Conservation (phyloP, 2,113 vertebrate species). For the Piprites chloris region DNA sequence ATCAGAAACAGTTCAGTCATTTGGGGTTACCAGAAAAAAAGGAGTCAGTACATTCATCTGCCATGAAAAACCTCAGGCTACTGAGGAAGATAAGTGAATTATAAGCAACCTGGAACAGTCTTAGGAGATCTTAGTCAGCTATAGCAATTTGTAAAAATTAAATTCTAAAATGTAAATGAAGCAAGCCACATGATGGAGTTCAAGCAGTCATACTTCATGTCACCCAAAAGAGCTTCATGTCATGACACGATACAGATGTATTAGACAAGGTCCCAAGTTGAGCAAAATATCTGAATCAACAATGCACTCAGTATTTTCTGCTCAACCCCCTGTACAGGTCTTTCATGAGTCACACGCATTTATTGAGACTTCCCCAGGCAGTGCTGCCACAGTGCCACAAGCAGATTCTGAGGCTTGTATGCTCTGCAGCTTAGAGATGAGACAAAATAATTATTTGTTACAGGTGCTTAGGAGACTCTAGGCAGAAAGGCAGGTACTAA, state of each 20-base stretch:
- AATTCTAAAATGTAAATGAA: neutral
- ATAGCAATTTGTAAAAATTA: neutral
- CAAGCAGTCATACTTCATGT: neutral
- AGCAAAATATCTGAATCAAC: neutral
- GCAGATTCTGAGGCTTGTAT: fast-evolving
- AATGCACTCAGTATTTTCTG: fast-evolving
- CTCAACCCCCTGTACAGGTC: neutral
- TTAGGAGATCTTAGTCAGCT: neutral
- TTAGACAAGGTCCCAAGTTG: neutral
- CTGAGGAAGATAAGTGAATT: neutral
- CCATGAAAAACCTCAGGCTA: neutral
- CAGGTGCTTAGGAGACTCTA: neutral
- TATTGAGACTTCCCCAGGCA: neutral
- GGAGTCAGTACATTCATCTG: neutral
- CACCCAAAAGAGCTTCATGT: neutral
- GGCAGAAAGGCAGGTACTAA: neutral
- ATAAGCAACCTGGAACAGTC: neutral
- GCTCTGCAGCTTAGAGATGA: neutral
- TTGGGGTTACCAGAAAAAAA: neutral
- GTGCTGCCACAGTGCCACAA: neutral
- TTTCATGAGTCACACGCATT: fast-evolving
- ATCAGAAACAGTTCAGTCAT: neutral
- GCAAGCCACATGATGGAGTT: neutral
- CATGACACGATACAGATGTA: fast-evolving
- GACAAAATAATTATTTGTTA: neutral